Evolutionary conservation across 2,888 invertebrate genomes (phyloP), one percentile per base, ranked within the genome.

Genomic region (Agonopterix arenella): DNA sequence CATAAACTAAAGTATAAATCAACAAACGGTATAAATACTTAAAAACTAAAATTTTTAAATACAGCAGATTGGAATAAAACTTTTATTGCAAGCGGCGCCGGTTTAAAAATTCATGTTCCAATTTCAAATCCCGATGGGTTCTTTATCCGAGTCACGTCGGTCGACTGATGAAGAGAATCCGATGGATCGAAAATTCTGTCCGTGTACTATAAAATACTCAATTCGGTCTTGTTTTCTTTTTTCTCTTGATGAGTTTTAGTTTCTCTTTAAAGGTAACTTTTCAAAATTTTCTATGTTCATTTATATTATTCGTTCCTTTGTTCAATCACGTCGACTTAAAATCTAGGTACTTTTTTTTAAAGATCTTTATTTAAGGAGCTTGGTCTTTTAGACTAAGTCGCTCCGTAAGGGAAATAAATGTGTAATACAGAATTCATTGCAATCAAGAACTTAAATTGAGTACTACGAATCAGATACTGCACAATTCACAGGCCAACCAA

Each of bases 91-190:
- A 18, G 47, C 42, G 8, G 10, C 47, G 11, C 9, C 42, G 28
- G 5, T 47, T 41, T 10, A 47, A 42, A 47, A 48, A 48, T 43
- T 48, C 48, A 48, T 48, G 43, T 48, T 36, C 48, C n/a, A 48
- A 48, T 48, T 48, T 16, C 11, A 43, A 48, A 48, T 44, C 42
- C 43, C 36, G 36, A 11, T 41, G 16, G 48, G 48, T 43, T 48
- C 48, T 48, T 43, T 48, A 48, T 48, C 36, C 48, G n/a, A 36
- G 48, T 48, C 48, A 48, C 48, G 48, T 48, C 48, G 47, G 18
- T 47, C 43, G 36, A 8, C 44, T 48, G 48, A 48, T 43, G 48
- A 48, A 44, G 43, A 43, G 13, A 42, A 40, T n/a, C 43, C 41
- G 41, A 8, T 47, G 48, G 43, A 48, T 41, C 13, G 48, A 42